Evolutionary conservation across 2,113 vertebrate species (phyloP).

Genomic region (Oenanthe oenanthe): DNA sequence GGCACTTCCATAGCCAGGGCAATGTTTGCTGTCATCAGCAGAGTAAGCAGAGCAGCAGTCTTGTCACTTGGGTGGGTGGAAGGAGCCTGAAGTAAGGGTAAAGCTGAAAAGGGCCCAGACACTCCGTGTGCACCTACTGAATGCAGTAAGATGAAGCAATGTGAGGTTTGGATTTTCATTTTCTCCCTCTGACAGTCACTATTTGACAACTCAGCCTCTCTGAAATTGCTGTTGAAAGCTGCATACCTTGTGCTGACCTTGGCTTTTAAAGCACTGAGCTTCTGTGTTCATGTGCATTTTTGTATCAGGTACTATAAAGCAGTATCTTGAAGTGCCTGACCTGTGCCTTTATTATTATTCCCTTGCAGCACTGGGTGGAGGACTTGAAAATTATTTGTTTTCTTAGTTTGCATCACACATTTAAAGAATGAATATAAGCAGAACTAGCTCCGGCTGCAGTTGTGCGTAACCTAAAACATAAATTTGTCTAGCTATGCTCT

Average conservation of each 20-base stretch:
- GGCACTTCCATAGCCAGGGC: not conserved
- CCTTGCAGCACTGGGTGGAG: not conserved
- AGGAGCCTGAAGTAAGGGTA: not conserved
- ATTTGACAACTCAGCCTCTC: not conserved
- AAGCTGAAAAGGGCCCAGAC: not conserved
- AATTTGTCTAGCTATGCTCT: not conserved
- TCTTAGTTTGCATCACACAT: not conserved
- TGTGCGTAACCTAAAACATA: not conserved
- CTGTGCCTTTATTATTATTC: constrained; percentile 18
- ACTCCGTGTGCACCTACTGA: not conserved
- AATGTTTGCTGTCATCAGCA: not conserved
- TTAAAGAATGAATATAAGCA: not conserved
- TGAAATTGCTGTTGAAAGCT: not conserved
- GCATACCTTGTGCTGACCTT: not conserved
- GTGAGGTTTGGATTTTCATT: not conserved
- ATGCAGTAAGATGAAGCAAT: not conserved
- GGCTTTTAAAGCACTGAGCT: not conserved
- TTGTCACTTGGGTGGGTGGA: not conserved
- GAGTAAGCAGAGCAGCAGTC: not conserved
- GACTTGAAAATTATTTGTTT: not conserved
- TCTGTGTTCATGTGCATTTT: not conserved
- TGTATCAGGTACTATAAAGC: not conserved
- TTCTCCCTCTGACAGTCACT: not conserved
- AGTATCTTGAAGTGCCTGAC: not conserved
- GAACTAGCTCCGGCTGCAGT: not conserved